Base-by-base conservation (phyloP, 2,888 invertebrate genomes). In the Lepidocyrtinus sp. region DNA sequence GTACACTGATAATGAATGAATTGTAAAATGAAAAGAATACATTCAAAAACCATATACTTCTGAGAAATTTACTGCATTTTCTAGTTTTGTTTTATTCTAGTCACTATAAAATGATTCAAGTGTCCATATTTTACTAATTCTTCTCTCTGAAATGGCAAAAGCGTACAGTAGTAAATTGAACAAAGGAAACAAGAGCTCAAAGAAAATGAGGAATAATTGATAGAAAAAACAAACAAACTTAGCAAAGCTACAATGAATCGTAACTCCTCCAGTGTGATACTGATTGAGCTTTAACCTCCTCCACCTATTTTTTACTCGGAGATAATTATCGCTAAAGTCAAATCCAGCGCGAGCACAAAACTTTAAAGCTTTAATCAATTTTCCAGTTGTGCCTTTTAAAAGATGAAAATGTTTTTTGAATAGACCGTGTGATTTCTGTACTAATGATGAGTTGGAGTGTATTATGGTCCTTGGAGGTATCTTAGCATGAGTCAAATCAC, bases 301-400 rank as follows among this genome's bases (percentile, higher is more conserved):
- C n/a, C n/a, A n/a, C n/a, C n/a, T n/a, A n/a, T n/a, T n/a, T n/a
- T n/a, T n/a, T n/a, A n/a, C n/a, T n/a, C n/a, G n/a, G n/a, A n/a
- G n/a, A n/a, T n/a, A n/a, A n/a, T n/a, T n/a, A n/a, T n/a, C n/a
- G n/a, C n/a, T n/a, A n/a, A n/a, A n/a, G n/a, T n/a, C n/a, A n/a
- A 7, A 2, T 50, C 12, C 50, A 15, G 12, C 50, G 36, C 5
- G 5, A 36, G 36, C 12, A 36, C 12, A 36, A 50, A 12, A 50
- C 9, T n/a, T 59, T 5, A 59, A 61, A 71, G 27, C 24, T 71
- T 26, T 27, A 27, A 19, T 61, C 71, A 36, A 27, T 59, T 59
- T 71, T 71, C 36, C 12, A 12, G 5, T 36, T 36, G 12, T 36
- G 5, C 36, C 12, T 12, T 5, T 12, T 36, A 36, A 12, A 36